Percentiles rank a stretch among this genome's conserved stretches.
Conservation (phyloP, 2,113 vertebrate species). For the Mobula hypostoma region DNA sequence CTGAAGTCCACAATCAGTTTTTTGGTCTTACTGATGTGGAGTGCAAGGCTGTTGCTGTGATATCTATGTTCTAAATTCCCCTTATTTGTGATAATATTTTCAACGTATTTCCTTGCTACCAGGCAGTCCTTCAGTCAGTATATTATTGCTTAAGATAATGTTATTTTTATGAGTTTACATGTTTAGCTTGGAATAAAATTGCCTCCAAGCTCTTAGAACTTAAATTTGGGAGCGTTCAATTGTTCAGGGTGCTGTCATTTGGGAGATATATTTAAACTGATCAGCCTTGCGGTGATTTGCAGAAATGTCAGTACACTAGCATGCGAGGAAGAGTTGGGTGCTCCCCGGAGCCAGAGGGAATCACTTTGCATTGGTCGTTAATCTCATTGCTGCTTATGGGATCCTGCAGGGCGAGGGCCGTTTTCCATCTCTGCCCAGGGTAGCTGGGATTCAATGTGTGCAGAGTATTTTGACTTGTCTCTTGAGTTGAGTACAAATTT, state of each 20-base stretch:
- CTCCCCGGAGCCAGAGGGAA: too few species aligned
- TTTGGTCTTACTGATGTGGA: too few species aligned
- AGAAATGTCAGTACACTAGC: not conserved
- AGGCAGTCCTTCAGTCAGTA: not conserved
- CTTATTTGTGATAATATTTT: not conserved
- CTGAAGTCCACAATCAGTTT: too few species aligned
- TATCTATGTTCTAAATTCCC: not conserved
- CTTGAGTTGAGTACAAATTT: too few species aligned
- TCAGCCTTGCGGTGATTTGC: not conserved
- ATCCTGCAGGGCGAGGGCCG: too few species aligned
- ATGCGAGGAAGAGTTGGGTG: too few species aligned
- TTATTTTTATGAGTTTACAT: not conserved
- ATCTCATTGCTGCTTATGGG: too few species aligned
- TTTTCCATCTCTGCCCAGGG: too few species aligned
- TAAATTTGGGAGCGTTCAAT: not conserved
- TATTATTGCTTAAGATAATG: not conserved
- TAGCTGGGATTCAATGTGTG: too few species aligned
- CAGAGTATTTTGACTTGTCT: too few species aligned
- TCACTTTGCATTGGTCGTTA: too few species aligned
- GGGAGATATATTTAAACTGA: not conserved
- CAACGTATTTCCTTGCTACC: not conserved
- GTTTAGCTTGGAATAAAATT: not conserved
- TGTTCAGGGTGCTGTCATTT: not conserved
- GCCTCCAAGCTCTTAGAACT: not conserved
- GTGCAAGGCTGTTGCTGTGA: too few species aligned